Base-by-base conservation (phyloP, 2,888 invertebrate species). In the Tryphoninae sp. region DNA sequence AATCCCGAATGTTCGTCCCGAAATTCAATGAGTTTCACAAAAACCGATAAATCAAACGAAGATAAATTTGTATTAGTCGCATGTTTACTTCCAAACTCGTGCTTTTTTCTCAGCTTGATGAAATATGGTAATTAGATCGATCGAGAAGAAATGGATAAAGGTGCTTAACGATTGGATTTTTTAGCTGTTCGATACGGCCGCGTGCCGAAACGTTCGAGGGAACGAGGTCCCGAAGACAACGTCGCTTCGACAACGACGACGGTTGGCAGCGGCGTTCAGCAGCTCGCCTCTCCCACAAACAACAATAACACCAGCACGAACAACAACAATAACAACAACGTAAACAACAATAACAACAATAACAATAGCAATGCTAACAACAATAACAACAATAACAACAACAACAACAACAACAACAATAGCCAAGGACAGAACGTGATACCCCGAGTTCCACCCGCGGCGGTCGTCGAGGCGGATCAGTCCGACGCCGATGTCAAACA, bases 131-230 rank as follows among this genome's bases (percentile, higher is more conserved):
- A 33, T 33, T 33, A 33, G 33, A 33, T 33, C 6, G 6, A 4
- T 4, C 6, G 33, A 6, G 6, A 6, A 6, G 6, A 6, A 33
- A 33, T 0, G 33, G 6, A 4, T 33, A 33, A 33, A 33, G 0
- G 33, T 33, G n/a, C 7, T 19, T 19, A 33, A 33, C 6, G 33
- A 6, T 33, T 19, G 19, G 19, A 19, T 19, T 53, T 83, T 87
- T 55, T 93, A 98, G 98, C 98, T 90, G 98, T 98, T 85, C 94
- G 98, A 91, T 99, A 99, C 94, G 98, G 99, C 86, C 95, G 98
- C 85, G 98, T 98, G 87, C 98, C 99, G 84, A 99, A 98, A 93
- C 94, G 98, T 88, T 95, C 97, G 81, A 95, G 98, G 87, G 98
- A 98, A 92, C 94, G 96, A 85, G 95, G 94, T 90, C 92, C 93